Percentiles rank a stretch among this genome's conserved stretches.
Evolutionary conservation across 2,888 invertebrate genomes (phyloP).

Genomic region (Balanococcus diminutus): DNA sequence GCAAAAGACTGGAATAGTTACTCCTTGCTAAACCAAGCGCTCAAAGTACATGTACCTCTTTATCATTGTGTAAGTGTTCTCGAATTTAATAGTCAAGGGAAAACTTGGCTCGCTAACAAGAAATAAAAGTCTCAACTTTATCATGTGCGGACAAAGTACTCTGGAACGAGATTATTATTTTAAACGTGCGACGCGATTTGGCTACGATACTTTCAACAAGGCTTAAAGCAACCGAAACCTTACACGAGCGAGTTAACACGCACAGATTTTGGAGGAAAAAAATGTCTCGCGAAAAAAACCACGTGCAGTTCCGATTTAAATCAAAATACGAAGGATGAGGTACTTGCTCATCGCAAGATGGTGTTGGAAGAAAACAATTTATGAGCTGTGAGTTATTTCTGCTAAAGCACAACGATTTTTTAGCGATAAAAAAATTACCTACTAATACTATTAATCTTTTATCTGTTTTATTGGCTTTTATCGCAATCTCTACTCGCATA

Average conservation of each 20-base stretch:
- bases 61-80: conserved; percentile 40
- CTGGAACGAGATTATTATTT: conserved; percentile 28
- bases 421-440: too few species aligned
- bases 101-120: conserved; percentile 38
- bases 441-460: too few species aligned
- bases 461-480: too few species aligned
- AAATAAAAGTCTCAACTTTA: conserved; percentile 35
- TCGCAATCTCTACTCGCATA: too few species aligned
- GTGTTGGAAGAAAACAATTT: too few species aligned
- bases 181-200: conserved; percentile 2
- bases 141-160: conserved; percentile 19
- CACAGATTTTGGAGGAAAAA: neutral
- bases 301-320: neutral
- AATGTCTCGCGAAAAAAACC: neutral
- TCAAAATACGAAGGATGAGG: too few species aligned
- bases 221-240: neutral
- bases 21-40: conserved; percentile 13
- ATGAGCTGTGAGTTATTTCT: too few species aligned
- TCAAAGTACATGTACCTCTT: conserved; percentile 43
- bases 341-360: too few species aligned
- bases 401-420: too few species aligned
- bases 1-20: neutral
- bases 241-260: neutral
- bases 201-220: neutral
- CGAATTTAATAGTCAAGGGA: conserved; percentile 26